These are phyloP conservation scores for Tetraodon nigroviridis DNA, from an alignment of 2,113 vertebrate species.

Conservation along the genomic window DNA sequence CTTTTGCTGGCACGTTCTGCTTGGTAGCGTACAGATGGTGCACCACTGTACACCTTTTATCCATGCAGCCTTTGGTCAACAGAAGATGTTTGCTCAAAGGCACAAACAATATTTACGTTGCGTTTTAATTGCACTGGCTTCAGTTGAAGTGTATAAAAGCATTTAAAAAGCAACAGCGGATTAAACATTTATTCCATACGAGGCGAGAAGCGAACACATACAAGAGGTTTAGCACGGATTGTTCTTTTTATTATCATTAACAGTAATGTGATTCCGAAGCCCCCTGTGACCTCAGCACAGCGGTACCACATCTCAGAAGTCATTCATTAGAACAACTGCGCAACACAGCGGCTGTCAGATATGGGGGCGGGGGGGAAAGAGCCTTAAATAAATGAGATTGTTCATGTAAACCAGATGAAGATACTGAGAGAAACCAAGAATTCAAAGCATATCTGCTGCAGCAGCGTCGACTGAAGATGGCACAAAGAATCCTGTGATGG, in stretches of 20 bases:
- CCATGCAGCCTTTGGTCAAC: conserved; percentile 37
- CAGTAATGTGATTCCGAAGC: conserved; percentile 73
- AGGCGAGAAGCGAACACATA: conserved; percentile 50
- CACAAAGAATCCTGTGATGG: conserved; percentile 30
- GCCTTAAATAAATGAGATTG: conserved; percentile 63
- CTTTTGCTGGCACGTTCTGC: conserved; percentile 44
- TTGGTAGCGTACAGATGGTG: conserved; percentile 51
- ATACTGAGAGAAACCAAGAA: conserved; percentile 25
- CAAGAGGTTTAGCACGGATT: conserved; percentile 68
- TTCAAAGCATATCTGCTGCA: conserved; percentile 30
- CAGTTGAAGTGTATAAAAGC: conserved; percentile 6
- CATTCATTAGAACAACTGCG: conserved; percentile 66
- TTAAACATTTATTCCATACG: conserved; percentile 67
- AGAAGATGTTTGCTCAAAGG: conserved; percentile 21
- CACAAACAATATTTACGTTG: conserved; percentile 39
- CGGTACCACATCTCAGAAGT: conserved; percentile 72
- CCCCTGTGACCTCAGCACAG: conserved; percentile 70
- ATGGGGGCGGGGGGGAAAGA: conserved; percentile 43
- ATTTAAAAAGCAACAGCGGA: conserved; percentile 48
- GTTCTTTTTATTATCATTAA: conserved; percentile 78
- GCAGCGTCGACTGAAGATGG: conserved; percentile 36
- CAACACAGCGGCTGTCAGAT: conserved; percentile 68
- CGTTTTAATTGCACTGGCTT: conserved; percentile 59
- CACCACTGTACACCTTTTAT: conserved; percentile 59
- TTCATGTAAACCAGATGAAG: conserved; percentile 40